Conservation (phyloP, 2,797 vertebrate genomes). For the Austrolebias charrua region DNA sequence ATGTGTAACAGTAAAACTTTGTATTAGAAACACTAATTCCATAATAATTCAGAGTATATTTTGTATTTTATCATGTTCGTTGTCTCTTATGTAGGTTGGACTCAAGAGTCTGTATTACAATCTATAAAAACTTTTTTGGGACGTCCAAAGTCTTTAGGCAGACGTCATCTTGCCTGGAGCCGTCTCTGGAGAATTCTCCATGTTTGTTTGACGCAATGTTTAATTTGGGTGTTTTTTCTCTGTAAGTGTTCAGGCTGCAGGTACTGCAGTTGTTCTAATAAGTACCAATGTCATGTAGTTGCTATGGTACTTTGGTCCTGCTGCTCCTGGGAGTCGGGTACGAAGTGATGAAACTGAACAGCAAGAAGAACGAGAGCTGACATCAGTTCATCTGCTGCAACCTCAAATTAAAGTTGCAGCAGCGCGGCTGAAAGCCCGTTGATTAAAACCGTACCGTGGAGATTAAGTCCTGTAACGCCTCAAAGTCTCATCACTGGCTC, state of each 20-base stretch:
- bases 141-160: too few species aligned
- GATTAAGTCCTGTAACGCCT: too few species aligned
- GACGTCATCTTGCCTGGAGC: too few species aligned
- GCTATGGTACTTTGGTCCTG: conserved; percentile 25
- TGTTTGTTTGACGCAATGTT: neutral
- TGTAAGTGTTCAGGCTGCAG: neutral
- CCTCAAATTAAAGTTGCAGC: conserved; percentile 17
- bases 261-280: neutral
- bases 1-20: too few species aligned
- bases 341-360: conserved; percentile 48
- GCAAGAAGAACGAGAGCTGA: conserved; percentile 28
- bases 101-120: too few species aligned
- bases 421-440: neutral
- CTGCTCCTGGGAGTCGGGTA: neutral
- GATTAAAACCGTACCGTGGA: neutral
- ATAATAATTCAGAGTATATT: too few species aligned
- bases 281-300: conserved; percentile 52
- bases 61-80: too few species aligned
- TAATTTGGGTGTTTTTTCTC: conserved; percentile 7
- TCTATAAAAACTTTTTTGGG: too few species aligned
- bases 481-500: too few species aligned
- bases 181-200: neutral
- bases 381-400: conserved; percentile 41
- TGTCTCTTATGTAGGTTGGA: too few species aligned
- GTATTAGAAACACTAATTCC: too few species aligned